Conservation (phyloP, 2,797 vertebrate species). For the Chanos chanos region DNA sequence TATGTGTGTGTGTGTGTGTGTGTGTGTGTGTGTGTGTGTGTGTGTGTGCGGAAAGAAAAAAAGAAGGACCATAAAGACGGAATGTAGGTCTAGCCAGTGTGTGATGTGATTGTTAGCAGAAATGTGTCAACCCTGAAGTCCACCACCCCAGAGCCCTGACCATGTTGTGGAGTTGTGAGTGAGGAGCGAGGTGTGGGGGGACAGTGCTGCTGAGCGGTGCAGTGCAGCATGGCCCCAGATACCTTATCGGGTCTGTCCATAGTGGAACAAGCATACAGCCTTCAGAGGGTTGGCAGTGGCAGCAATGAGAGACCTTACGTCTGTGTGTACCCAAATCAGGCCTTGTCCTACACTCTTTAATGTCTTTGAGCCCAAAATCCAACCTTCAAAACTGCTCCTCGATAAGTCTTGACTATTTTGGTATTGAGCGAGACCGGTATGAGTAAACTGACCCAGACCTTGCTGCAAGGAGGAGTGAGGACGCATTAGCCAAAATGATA, state of each 20-base stretch:
- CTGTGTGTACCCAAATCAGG: constrained; percentile 42
- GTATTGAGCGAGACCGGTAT: too few relatives aligned
- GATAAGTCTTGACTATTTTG: neutral
- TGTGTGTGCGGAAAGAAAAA: constrained; percentile 38
- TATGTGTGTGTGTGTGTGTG: constrained; percentile 3
- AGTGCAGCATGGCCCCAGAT: constrained; percentile 55
- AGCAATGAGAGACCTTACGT: neutral
- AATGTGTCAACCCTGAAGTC: constrained; percentile 80
- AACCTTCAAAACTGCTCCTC: too few relatives aligned
- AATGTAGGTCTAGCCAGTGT: constrained; percentile 89
- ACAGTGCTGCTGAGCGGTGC: constrained; percentile 39
- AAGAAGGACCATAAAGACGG: constrained; percentile 73
- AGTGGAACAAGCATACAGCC: constrained; percentile 65
- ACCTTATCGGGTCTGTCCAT: constrained; percentile 61
- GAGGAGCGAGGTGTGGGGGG: constrained; percentile 40
- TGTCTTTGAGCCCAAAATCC: too few relatives aligned
- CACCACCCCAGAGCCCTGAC: constrained; percentile 53
- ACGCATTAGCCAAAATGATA: too few relatives aligned
- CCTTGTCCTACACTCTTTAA: constrained; percentile 27
- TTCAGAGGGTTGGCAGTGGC: constrained; percentile 23
- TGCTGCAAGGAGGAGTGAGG: too few relatives aligned
- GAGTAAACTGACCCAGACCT: too few relatives aligned
- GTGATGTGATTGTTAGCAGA: constrained; percentile 99
- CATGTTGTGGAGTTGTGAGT: constrained; percentile 55
- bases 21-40: constrained; percentile 13